Conservation (phyloP, 2,797 vertebrate genomes). For the Ctenochaetus hawaiiensis region DNA sequence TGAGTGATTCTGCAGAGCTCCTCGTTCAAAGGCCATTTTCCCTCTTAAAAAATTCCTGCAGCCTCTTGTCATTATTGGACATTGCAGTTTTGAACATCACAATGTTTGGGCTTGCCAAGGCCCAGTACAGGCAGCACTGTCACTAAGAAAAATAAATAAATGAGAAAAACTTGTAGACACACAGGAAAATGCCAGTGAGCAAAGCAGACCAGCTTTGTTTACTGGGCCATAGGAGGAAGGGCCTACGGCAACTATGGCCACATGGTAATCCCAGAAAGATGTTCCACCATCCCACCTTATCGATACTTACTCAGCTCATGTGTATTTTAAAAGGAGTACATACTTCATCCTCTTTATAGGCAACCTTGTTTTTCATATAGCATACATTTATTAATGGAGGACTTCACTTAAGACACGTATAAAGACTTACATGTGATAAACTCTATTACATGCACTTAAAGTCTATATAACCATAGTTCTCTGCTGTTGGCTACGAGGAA, state of each 20-base stretch:
- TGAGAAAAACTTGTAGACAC: constrained; percentile 2
- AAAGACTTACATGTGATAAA: constrained; percentile 13
- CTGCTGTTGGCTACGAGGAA: not conserved
- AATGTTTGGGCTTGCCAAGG: too few species aligned
- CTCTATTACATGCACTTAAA: constrained; percentile 4
- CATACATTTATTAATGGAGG: constrained; percentile 16
- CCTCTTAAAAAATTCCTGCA: not conserved
- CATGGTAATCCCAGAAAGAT: constrained; percentile 47
- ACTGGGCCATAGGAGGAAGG: constrained; percentile 45
- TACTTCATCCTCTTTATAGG: not conserved
- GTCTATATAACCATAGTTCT: not conserved
- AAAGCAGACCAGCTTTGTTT: constrained; percentile 54
- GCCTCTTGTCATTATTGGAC: constrained; percentile 16
- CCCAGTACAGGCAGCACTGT: too few species aligned
- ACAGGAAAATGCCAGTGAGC: constrained; percentile 39
- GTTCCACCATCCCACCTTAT: constrained; percentile 28
- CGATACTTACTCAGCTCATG: constrained; percentile 29
- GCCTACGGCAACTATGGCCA: constrained; percentile 36
- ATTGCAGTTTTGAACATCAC: not conserved
- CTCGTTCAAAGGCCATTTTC: not conserved
- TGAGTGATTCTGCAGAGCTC: not conserved
- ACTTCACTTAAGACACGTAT: constrained; percentile 15
- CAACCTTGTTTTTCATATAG: not conserved
- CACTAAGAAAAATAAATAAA: too few species aligned
- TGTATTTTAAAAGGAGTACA: not conserved